phyloP scores from a whole-genome alignment of 2,888 invertebrate genomes.

The Anaspis maculata region DNA sequence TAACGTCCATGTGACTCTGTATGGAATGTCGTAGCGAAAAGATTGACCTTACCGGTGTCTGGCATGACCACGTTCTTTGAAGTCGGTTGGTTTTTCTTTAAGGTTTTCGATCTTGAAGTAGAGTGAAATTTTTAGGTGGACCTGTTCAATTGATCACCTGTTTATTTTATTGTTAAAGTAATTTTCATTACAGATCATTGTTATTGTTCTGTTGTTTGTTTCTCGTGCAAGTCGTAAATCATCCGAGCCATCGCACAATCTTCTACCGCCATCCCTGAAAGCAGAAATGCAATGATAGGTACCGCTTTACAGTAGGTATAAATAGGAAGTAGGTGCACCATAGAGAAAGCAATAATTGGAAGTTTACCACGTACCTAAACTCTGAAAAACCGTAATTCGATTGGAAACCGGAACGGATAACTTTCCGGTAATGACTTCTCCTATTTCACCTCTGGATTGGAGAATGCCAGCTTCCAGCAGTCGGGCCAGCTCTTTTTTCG shows the following conservation, averaged over 20 bases:
- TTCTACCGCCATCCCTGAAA: constrained; percentile 52
- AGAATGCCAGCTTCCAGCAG: constrained; percentile 43
- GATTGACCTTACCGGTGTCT: too few relatives aligned
- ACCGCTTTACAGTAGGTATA: constrained; percentile 4
- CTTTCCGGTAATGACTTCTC: constrained; percentile 48
- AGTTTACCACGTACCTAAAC: constrained; percentile 50
- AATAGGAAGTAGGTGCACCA: constrained; percentile 2
- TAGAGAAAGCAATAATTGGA: too few relatives aligned
- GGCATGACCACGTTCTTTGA: too few relatives aligned
- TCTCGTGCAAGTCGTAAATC: constrained; percentile 34
- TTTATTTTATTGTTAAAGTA: too few relatives aligned
- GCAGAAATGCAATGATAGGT: constrained; percentile 14
- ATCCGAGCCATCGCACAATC: constrained; percentile 52
- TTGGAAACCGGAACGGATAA: constrained; percentile 28
- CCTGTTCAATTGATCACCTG: too few relatives aligned
- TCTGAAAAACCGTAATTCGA: constrained; percentile 52
- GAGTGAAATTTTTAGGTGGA: too few relatives aligned
- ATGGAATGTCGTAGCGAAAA: too few relatives aligned
- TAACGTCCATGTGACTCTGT: too few relatives aligned
- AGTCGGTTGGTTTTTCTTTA: too few relatives aligned
- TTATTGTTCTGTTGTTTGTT: background rate
- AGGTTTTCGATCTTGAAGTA: too few relatives aligned
- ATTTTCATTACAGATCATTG: too few relatives aligned
- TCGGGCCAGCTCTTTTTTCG: constrained; percentile 46
- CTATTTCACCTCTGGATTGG: constrained; percentile 48